Evolutionary conservation across 2,888 invertebrate species (phyloP).

Genomic region (Orchesellides sinensis): DNA sequence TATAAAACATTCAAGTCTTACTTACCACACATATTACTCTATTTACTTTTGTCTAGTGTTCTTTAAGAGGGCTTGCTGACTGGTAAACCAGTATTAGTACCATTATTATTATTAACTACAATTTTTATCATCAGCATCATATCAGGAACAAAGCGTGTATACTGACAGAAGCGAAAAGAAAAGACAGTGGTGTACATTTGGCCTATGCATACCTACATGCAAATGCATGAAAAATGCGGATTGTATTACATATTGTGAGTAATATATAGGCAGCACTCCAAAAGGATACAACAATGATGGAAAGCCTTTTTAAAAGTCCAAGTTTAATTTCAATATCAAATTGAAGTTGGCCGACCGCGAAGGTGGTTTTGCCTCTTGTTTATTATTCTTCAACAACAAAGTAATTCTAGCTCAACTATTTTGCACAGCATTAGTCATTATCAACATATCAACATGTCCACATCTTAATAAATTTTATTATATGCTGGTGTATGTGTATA

Average conservation of each 20-base stretch:
- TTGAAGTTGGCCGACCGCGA: conserved; percentile 74
- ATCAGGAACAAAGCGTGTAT: conserved; percentile 43
- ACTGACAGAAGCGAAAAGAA: background rate
- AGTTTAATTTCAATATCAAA: conserved; percentile 62
- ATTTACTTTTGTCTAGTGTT: too few species aligned
- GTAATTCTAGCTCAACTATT: too few species aligned
- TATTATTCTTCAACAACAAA: conserved; percentile 35
- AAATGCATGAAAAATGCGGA: conserved; percentile 20
- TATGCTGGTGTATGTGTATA: background rate
- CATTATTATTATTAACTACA: conserved; percentile 31
- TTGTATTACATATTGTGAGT: conserved; percentile 1
- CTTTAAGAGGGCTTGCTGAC: conserved; percentile 2
- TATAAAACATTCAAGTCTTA: too few species aligned
- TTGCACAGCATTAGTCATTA: conserved; percentile 32
- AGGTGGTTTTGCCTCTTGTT: conserved; percentile 71
- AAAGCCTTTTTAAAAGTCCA: conserved; percentile 63
- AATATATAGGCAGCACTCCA: conserved; percentile 1
- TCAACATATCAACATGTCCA: conserved; percentile 43
- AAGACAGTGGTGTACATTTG: too few species aligned
- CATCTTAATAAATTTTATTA: background rate
- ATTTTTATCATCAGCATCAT: conserved; percentile 32
- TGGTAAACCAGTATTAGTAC: conserved; percentile 37
- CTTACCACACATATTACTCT: too few species aligned
- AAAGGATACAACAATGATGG: conserved; percentile 54
- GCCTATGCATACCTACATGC: conserved; percentile 9